These are phyloP conservation scores for Yoshiicerus persimilis DNA, from an alignment of 1,140 invertebrate species.

Conservation along the genomic window DNA sequence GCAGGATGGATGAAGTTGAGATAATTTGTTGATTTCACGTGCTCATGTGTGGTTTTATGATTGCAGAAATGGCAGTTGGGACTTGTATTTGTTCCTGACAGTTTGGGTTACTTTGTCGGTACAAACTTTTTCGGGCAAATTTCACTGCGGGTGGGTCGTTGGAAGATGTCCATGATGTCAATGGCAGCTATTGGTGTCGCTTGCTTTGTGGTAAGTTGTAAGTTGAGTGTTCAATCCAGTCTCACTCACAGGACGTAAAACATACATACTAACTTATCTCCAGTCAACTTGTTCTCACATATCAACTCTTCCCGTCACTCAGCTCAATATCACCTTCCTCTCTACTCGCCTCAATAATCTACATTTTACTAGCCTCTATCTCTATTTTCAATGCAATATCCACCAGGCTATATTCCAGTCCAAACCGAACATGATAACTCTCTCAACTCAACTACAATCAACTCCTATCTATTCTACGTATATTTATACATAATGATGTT, in stretches of 20 bases:
- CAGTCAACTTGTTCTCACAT: neutral
- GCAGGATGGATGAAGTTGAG: neutral
- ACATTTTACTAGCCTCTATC: neutral
- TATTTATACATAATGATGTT: too few species aligned
- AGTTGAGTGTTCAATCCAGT: neutral
- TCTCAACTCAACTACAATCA: neutral
- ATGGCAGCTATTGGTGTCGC: conserved; percentile 66
- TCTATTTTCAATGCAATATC: too few species aligned
- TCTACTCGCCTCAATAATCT: neutral
- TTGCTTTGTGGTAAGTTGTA: conserved; percentile 62
- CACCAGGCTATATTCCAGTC: too few species aligned
- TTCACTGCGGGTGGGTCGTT: conserved; percentile 65
- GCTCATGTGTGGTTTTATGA: neutral
- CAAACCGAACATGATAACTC: neutral
- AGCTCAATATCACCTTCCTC: neutral
- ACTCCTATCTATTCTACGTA: too few species aligned
- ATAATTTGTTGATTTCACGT: neutral
- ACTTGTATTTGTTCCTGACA: conserved; percentile 79
- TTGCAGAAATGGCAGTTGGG: conserved; percentile 73
- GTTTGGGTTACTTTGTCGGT: conserved; percentile 76
- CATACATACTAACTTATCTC: neutral
- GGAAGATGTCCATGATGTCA: conserved; percentile 64
- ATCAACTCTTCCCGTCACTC: neutral
- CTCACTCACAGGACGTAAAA: neutral
- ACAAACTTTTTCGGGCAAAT: conserved; percentile 72